Evolutionary conservation across 1,140 invertebrate genomes (phyloP), one percentile per base, ranked within the genome.

Genomic region (Aphis gossypii): DNA sequence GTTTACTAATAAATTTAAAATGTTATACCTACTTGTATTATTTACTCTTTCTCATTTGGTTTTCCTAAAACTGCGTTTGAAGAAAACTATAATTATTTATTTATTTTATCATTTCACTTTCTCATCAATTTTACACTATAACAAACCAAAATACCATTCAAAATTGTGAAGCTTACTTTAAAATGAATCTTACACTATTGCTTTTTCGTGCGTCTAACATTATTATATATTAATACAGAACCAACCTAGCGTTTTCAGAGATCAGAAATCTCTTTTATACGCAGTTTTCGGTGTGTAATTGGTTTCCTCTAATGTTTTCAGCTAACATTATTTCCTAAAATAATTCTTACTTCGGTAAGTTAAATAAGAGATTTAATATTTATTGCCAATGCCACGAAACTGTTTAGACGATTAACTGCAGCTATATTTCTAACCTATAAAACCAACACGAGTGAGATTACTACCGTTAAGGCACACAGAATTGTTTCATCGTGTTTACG

Each of bases 301-400:
- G 38, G 82, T 83, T 83, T 83, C 82, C 38, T 83, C 38, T 83
- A 82, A 82, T 38, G 76, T 68, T 68, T 68, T 68, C 60, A n/a
- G 60, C 60, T 68, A 76, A 76, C 60, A 76, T n/a, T n/a, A 76
- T 76, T 76, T 76, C 60, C 60, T n/a, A 76, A 76, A 76, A 76
- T n/a, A n/a, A 76, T 76, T 76, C 23, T 76, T 76, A 11, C n/a
- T 76, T 35, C n/a, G 11, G 60, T 76, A n/a, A 76, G 60, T 76
- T 76, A 76, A 76, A 68, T 68, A 68, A 68, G 14, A 76, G 14
- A 35, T n/a, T n/a, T 76, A 76, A n/a, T 76, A n/a, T 54, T 23
- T 51, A 54, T 38, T 54, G 30, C 20, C 2, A n/a, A 48, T 21
- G 23, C 35, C 60, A 2, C 11, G 14, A 76, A 76, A 76, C n/a